Base-by-base conservation (phyloP, 2,888 invertebrate genomes). In the Cetonia aurata region DNA sequence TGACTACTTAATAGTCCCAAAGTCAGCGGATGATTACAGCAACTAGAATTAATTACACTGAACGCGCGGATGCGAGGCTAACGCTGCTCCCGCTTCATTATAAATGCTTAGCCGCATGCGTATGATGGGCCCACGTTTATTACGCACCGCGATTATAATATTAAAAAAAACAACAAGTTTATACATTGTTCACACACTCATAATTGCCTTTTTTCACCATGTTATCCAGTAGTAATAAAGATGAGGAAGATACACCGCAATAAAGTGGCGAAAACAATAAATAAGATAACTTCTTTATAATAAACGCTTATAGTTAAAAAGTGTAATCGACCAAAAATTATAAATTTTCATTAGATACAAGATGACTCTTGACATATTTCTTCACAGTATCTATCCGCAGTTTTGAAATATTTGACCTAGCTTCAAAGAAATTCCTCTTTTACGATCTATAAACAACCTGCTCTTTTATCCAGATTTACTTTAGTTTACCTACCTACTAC, bases 11-110 rank as follows among this genome's bases (percentile, higher is more conserved):
- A 69, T 50, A 59, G 60, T 60, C 52, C 52, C 57, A 69, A 69
- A 60, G 57, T 57, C 57, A 69, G 59, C 52, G 52, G 60, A 57
- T 60, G 69, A 69, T 69, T 69, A 69, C 60, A 59, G 69, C 52
- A 60, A 69, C 69, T 69, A 52, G 69, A 69, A 69, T 69, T 69
- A 69, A 69, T 60, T 69, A 69, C 59, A 67, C 46, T 57, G 67
- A 46, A 42, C 46, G 67, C 33, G 44, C 17, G 31, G 62, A 65
- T 37, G 50, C 19, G 41, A 12, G 50, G 37, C 33, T 15, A 50
- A 19, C 50, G 31, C 42, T 17, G 50, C 52, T 25, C 52, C 25
- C 56, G 56, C 56, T 13, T 67, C 52, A 67, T 67, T 67, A 57
- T 57, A 19, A 52, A 66, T 41, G 50, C 52, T 42, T 37, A 15